phyloP scores from a whole-genome alignment of 2,797 vertebrate genomes.

The Chelon labrosus region DNA sequence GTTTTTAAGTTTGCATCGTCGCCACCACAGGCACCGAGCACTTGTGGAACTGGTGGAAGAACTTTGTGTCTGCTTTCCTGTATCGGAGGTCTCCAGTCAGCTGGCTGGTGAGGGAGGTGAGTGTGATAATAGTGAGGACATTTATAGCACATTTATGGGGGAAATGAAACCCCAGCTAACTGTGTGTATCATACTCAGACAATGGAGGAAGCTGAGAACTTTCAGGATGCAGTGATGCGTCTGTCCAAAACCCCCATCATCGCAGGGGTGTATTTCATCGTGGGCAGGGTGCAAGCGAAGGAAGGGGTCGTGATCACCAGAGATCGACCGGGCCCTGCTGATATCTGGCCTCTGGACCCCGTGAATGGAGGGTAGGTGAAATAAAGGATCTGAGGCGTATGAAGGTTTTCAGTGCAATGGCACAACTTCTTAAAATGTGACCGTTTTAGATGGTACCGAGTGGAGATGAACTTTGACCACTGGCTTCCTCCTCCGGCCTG shows the following conservation, averaged over 20 bases:
- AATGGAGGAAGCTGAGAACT: constrained; percentile 87
- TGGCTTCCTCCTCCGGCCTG: constrained; percentile 87
- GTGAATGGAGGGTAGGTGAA: constrained; percentile 86
- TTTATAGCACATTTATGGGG: background rate
- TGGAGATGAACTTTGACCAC: constrained; percentile 96
- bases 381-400: too few relatives aligned
- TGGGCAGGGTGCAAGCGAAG: constrained; percentile 83
- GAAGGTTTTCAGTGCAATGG: too few relatives aligned
- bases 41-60: constrained; percentile 97
- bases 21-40: constrained; percentile 82
- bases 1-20: background rate
- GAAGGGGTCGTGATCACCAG: constrained; percentile 94
- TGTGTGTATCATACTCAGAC: constrained; percentile 67
- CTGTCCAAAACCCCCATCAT: constrained; percentile 91
- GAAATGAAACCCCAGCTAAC: constrained; percentile 25
- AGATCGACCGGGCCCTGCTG: constrained; percentile 86
- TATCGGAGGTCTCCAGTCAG: constrained; percentile 86
- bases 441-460: constrained; percentile 91
- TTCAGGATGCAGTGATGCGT: constrained; percentile 87
- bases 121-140: constrained; percentile 40
- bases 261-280: constrained; percentile 93
- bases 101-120: constrained; percentile 94
- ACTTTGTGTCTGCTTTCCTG: constrained; percentile 88
- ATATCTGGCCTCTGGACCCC: constrained; percentile 93
- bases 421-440: too few relatives aligned